These are phyloP conservation scores for Poecilia velifera DNA, from an alignment of 2,797 vertebrate genomes.

Conservation along the genomic window DNA sequence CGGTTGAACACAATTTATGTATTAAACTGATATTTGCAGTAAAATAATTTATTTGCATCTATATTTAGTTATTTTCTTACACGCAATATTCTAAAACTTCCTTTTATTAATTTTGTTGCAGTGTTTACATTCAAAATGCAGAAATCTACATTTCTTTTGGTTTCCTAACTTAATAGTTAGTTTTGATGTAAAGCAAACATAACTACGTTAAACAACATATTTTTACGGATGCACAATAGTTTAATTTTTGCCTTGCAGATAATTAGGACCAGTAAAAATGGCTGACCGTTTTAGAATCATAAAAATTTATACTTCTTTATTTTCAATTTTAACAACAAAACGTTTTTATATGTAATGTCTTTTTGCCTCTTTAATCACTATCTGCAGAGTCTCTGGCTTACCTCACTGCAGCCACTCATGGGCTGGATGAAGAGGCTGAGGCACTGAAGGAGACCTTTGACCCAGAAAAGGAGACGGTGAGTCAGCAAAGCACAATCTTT, in stretches of 20 bases:
- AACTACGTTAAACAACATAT: not conserved
- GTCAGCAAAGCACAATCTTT: constrained; percentile 39
- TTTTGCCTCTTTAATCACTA: not conserved
- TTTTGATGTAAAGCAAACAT: not conserved
- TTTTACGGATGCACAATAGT: not conserved
- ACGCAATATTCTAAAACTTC: not conserved
- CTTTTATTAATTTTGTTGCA: not conserved
- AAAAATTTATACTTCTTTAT: not conserved
- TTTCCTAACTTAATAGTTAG: not conserved
- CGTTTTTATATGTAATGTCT: not conserved
- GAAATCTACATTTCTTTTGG: not conserved
- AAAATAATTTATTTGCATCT: not conserved
- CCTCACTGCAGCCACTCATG: constrained; percentile 94
- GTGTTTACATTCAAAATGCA: not conserved
- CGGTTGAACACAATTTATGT: not conserved
- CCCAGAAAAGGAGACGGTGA: constrained; percentile 92
- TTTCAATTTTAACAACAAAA: constrained; percentile 7
- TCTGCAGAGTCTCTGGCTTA: constrained; percentile 93
- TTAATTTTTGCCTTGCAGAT: not conserved
- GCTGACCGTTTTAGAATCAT: not conserved
- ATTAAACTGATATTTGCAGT: not conserved
- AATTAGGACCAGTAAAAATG: not conserved
- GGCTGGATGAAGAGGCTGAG: constrained; percentile 93
- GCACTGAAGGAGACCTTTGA: constrained; percentile 93
- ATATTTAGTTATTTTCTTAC: not conserved